These are phyloP conservation scores for Lucinisca nassula DNA, from an alignment of 2,888 invertebrate genomes.

Conservation along the genomic window DNA sequence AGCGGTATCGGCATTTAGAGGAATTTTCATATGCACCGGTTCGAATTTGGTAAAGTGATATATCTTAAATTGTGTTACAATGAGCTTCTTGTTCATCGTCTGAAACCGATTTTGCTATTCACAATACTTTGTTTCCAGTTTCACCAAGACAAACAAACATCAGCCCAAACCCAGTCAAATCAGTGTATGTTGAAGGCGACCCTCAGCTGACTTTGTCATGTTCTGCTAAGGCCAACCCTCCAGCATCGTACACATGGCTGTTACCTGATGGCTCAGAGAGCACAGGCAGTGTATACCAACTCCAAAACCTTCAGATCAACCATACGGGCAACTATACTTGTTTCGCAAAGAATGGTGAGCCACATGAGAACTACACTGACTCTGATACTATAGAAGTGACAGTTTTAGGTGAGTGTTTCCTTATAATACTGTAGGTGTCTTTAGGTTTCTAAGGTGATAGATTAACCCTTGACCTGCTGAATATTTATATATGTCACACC, in stretches of 20 bases:
- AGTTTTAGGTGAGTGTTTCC: too few relatives aligned
- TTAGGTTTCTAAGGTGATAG: too few relatives aligned
- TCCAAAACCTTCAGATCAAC: slow-evolving; percentile 20
- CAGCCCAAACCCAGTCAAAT: background rate
- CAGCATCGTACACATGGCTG: slow-evolving; percentile 43
- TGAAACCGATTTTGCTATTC: too few relatives aligned
- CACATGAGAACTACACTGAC: background rate
- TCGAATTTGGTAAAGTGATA: too few relatives aligned
- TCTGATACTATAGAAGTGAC: background rate
- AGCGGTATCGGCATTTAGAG: too few relatives aligned
- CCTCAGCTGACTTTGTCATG: background rate
- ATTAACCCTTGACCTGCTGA: too few relatives aligned
- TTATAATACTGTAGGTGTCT: too few relatives aligned
- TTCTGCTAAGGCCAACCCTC: slow-evolving; percentile 26
- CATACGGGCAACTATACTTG: slow-evolving; percentile 51
- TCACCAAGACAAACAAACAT: background rate
- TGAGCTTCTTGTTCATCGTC: too few relatives aligned
- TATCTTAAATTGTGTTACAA: too few relatives aligned
- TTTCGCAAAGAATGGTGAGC: slow-evolving; percentile 29
- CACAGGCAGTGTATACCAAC: background rate
- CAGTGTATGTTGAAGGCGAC: background rate
- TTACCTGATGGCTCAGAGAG: slow-evolving; percentile 15
- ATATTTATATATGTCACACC: too few relatives aligned
- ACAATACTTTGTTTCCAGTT: too few relatives aligned
- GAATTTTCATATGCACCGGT: too few relatives aligned